Percentiles rank a stretch among this genome's conserved stretches.
These are phyloP conservation scores for Aldrovandia affinis DNA, from an alignment of 2,797 vertebrate species.

Conservation along the genomic window DNA sequence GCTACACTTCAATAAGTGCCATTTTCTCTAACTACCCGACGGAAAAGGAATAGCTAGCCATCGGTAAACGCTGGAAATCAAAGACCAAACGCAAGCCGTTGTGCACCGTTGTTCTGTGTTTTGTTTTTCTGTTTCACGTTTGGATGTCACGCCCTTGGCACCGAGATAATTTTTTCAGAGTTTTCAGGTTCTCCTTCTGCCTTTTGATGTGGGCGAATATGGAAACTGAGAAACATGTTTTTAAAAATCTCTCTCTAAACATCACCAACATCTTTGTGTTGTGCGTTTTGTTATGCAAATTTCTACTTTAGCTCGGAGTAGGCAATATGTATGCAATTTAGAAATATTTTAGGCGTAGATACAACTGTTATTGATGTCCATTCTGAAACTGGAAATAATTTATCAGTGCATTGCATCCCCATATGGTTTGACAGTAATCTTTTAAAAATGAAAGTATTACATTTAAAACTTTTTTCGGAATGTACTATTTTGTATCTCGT, in stretches of 20 bases:
- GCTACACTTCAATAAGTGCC: conserved; percentile 9
- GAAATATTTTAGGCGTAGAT: background rate
- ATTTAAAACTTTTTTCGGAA: background rate
- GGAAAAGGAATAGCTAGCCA: background rate
- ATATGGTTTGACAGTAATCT: background rate
- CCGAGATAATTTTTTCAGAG: background rate
- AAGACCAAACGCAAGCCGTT: background rate
- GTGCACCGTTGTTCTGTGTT: background rate
- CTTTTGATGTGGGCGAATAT: background rate
- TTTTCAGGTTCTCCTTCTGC: background rate
- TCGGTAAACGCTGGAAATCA: background rate
- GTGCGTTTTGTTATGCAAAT: background rate
- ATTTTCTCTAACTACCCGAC: background rate
- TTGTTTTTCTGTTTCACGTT: background rate
- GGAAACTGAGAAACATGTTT: background rate
- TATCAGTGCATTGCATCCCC: background rate
- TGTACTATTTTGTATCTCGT: background rate
- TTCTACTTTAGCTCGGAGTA: background rate
- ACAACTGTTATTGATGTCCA: background rate
- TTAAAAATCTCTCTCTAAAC: background rate
- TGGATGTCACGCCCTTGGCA: background rate
- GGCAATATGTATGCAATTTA: background rate
- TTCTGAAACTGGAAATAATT: background rate
- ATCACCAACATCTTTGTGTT: background rate
- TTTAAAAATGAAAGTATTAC: background rate